Conservation (phyloP, 2,888 invertebrate genomes). For the Augochlorella aurata region DNA sequence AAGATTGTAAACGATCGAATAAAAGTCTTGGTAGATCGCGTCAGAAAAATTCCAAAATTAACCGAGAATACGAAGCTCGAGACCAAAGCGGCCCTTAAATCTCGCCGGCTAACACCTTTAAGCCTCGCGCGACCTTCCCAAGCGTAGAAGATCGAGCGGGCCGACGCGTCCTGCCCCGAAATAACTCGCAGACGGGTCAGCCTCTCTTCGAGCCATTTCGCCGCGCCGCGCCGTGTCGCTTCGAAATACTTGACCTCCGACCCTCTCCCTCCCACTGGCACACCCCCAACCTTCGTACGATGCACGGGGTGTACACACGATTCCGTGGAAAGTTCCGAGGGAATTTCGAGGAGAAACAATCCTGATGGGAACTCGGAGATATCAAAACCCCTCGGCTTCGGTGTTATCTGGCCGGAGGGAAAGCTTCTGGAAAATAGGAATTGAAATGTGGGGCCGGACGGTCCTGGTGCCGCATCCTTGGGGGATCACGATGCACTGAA, state of each 20-base stretch:
- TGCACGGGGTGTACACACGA: constrained; percentile 1
- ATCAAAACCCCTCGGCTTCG: constrained; percentile 1
- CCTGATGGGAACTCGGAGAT: constrained; percentile 30
- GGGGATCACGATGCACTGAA: constrained; percentile 1
- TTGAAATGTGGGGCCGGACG: constrained; percentile 47
- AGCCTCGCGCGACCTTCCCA: constrained; percentile 15
- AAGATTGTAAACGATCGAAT: too few species aligned
- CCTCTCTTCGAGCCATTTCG: background rate
- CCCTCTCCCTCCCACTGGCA: background rate
- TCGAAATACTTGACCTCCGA: background rate
- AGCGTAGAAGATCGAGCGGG: background rate
- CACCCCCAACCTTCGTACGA: background rate
- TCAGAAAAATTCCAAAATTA: background rate
- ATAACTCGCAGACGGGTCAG: background rate
- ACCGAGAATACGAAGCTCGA: background rate
- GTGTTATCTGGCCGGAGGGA: constrained; percentile 30
- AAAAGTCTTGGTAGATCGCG: too few species aligned
- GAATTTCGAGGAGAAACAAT: constrained; percentile 34
- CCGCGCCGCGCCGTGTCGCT: background rate
- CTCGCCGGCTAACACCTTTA: background rate
- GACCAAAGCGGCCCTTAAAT: constrained; percentile 10
- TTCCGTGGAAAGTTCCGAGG: constrained; percentile 15
- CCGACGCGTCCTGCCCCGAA: constrained; percentile 1
- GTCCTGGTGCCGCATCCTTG: background rate
- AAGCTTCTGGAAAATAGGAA: constrained; percentile 46